Base-by-base conservation (phyloP, 2,888 invertebrate genomes). In the Ophonus ardosiacus region DNA sequence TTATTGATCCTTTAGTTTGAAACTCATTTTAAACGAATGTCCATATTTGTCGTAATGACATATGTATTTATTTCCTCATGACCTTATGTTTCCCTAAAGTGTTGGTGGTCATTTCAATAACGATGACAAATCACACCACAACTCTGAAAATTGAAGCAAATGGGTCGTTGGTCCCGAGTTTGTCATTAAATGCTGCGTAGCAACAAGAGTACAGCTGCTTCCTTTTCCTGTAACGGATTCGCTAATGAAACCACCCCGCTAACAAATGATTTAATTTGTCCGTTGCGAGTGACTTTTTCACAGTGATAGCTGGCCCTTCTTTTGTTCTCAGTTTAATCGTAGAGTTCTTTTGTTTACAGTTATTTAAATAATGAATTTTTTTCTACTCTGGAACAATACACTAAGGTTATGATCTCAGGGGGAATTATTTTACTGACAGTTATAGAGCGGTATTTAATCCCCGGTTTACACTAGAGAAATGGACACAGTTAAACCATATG, bases 221-320 rank as follows among this genome's bases (percentile, higher is more conserved):
- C 24, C n/a, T 7, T 5, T 38, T 71, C n/a, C 40, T 15, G 38
- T 40, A 21, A 24, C 74, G 18, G 51, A 40, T 15, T 10, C 21
- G 18, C 18, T 78, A 78, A 78, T 78, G 78, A 78, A 78, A 57
- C 57, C 24, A 2, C 57, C 78, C 31, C 7, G 56, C 57, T 31
- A 57, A 78, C 78, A 78, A 78, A 78, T 78, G 78, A 57, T 78
- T 74, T 78, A 78, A 78, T 78, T 78, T 78, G 78, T 78, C 57
- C 31, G 15, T 15, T 13, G 56, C 21, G 7, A 56, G 56, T 78
- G 56, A 74, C 71, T 74, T 74, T 74, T 74, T 74, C 40, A n/a
- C 68, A 7, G 8, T 68, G 38, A 43, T 74, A 74, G 17, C 71
- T 40, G 71, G 31, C 43, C 43, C 18, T 40, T 74, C 43, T 43